phyloP scores from a whole-genome alignment of 2,113 vertebrate species.

The Nothobranchius furzeri region DNA sequence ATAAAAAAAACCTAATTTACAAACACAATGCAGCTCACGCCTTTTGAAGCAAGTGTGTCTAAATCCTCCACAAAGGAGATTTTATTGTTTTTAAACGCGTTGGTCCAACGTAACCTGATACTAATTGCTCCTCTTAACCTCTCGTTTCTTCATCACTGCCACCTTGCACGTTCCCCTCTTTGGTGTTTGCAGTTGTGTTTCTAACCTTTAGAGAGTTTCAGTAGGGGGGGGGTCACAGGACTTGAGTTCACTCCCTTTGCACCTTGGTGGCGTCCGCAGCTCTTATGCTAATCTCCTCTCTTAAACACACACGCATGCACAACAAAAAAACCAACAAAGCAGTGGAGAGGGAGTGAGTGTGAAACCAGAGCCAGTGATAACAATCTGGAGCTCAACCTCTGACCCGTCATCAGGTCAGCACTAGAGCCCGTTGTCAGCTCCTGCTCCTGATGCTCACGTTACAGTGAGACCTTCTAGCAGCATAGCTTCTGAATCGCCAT shows the following conservation, averaged over 20 bases:
- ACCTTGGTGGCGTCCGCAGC: constrained; percentile 61
- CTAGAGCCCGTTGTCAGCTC: constrained; percentile 66
- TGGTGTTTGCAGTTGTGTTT: constrained; percentile 46
- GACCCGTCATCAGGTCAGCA: constrained; percentile 79
- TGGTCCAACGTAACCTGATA: constrained; percentile 46
- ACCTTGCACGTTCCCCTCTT: constrained; percentile 57
- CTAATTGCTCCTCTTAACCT: constrained; percentile 56
- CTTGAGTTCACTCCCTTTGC: constrained; percentile 65
- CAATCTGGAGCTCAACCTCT: constrained; percentile 81
- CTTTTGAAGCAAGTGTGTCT: constrained; percentile 13
- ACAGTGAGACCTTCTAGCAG: constrained; percentile 41
- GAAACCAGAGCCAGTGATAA: constrained; percentile 82
- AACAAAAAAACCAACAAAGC: constrained; percentile 63
- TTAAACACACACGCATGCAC: constrained; percentile 48
- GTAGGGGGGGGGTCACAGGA: constrained; percentile 51
- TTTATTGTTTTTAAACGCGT: background rate
- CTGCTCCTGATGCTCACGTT: constrained; percentile 73
- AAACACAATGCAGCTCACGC: background rate
- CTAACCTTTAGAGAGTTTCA: constrained; percentile 53
- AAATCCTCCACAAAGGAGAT: background rate
- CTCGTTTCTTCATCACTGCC: constrained; percentile 52
- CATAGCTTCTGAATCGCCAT: constrained; percentile 5
- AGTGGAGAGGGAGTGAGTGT: constrained; percentile 71
- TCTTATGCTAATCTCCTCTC: constrained; percentile 59
- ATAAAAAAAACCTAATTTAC: background rate